Evolutionary conservation across 2,797 vertebrate species (phyloP).

Genomic region (Graptemys geographica): DNA sequence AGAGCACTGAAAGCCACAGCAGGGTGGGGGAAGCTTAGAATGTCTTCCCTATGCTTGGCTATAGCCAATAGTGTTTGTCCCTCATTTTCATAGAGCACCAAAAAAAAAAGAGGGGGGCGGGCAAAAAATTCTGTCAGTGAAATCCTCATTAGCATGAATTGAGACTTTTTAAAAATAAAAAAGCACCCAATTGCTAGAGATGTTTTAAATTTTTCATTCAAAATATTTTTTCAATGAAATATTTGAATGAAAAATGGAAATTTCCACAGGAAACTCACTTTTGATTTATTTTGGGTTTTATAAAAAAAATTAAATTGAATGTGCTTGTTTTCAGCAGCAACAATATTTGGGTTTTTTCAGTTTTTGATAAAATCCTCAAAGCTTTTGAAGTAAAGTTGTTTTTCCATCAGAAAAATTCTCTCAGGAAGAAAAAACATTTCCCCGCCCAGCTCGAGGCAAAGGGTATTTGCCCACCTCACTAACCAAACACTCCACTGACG

Average conservation of each 20-base stretch:
- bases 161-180: background rate
- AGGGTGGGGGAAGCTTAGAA: background rate
- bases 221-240: background rate
- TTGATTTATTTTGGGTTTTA: background rate
- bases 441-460: background rate
- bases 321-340: background rate
- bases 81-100: rapidly evolving
- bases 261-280: background rate
- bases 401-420: background rate
- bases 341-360: background rate
- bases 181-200: background rate
- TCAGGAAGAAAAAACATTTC: slow-evolving; percentile 7
- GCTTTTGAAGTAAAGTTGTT: background rate
- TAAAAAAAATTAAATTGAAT: background rate
- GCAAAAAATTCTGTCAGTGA: background rate
- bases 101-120: background rate
- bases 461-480: background rate
- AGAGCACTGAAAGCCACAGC: background rate
- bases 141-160: background rate
- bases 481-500: background rate
- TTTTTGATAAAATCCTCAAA: background rate
- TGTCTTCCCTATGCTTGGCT: background rate
- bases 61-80: background rate
- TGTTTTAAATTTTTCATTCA: background rate
- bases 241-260: background rate